Evolutionary conservation across 1,140 invertebrate species (phyloP).

Genomic region (Anastrepha obliqua): DNA sequence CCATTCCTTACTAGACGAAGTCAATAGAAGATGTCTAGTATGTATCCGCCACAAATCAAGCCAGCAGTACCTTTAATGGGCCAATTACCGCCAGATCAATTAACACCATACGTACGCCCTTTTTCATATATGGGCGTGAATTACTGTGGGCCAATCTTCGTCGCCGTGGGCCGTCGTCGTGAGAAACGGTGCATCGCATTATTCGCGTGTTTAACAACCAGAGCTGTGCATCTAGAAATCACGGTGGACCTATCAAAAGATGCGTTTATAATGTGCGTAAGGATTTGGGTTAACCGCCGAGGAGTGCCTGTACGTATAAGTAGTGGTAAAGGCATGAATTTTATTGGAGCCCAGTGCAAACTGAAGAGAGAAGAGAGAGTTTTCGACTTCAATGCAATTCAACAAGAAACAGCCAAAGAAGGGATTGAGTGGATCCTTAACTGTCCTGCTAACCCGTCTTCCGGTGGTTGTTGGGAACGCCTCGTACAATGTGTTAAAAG

Average conservation of each 20-base stretch:
- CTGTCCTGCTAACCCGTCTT: slow-evolving; percentile 49
- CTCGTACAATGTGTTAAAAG: slow-evolving; percentile 61
- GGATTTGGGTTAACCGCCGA: slow-evolving; percentile 51
- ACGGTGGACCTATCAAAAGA: slow-evolving; percentile 54
- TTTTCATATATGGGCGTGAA: slow-evolving; percentile 20
- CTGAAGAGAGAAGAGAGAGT: neutral
- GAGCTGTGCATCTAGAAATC: slow-evolving; percentile 10
- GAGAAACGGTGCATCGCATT: slow-evolving; percentile 29
- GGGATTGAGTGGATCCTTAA: slow-evolving; percentile 55
- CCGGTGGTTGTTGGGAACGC: slow-evolving; percentile 63
- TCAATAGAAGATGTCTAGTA: neutral
- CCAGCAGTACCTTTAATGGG: neutral
- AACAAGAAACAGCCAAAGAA: slow-evolving; percentile 22
- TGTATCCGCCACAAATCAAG: neutral
- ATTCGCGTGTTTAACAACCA: neutral
- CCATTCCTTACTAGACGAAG: neutral
- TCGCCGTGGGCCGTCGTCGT: neutral
- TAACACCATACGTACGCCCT: neutral
- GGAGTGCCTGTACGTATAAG: slow-evolving; percentile 53
- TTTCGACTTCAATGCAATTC: slow-evolving; percentile 45
- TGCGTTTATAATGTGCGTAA: slow-evolving; percentile 54
- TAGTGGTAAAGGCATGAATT: slow-evolving; percentile 56
- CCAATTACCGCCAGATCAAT: neutral
- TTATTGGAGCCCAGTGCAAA: slow-evolving; percentile 37
- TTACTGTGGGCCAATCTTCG: slow-evolving; percentile 36